Base-by-base conservation (phyloP, 2,113 vertebrate genomes). In the Petrocephalus zakoni region DNA sequence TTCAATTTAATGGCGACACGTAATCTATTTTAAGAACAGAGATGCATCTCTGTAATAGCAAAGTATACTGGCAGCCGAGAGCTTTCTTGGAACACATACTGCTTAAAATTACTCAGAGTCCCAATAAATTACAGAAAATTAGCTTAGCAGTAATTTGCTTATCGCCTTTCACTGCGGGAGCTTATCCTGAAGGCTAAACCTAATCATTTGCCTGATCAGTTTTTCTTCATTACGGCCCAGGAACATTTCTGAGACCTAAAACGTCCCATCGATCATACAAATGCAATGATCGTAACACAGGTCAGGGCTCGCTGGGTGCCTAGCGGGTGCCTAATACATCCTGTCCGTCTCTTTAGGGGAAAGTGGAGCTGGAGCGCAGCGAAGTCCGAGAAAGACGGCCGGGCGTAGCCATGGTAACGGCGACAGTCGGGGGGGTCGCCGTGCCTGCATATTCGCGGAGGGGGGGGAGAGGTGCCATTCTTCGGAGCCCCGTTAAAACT, bases 371-470 rank as follows among this genome's bases (percentile, higher is more conserved):
- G 72, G 17, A 34, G 89, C 51, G 55, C 47, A 47, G 21, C n/a
- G 85, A 64, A 25, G 87, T 34, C 88, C 29, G 56, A 58, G 52
- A 58, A 51, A 52, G 84, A 86, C 75, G 49, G 58, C 83, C 88
- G 87, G 91, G 88, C 86, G 49, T 37, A 93, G 91, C 91, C 91
- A 92, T 93, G 89, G 91, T 68, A 93, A 92, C 90, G 84, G 87
- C 78, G 86, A 75, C 61, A 89, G 84, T 87, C 78, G 61, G 49
- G 7, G 42, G 86, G 87, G 85, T 52, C 13, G 72, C 87, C 61
- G 49, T 86, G 61, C 89, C 68, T 87, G 85, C 68, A 75, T 72
- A 89, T 90, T 72, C 47, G 53, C 82, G 47, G 72, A 68, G 83
- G 86, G 89, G 19, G 52, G 37, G 51, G 88, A 88, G 37, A 82